A percentile compares a stretch with the other conserved stretches of the same genome.
Conservation (phyloP, 2,113 vertebrate genomes). For the Myanophis thanlyinensis region DNA sequence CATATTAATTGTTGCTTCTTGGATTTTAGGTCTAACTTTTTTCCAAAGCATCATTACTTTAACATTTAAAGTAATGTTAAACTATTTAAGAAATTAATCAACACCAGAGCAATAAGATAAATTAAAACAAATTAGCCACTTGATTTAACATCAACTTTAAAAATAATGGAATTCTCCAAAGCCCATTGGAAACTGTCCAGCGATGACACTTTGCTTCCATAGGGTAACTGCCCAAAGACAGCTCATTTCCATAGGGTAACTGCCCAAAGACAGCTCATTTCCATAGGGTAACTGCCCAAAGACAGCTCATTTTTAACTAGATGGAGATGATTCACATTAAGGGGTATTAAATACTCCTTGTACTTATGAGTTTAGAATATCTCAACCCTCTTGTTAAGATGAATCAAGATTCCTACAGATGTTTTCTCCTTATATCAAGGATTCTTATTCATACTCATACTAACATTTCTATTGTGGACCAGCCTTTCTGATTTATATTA, state of each 20-base stretch:
- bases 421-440: not conserved
- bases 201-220: not conserved
- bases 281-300: not conserved
- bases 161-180: not conserved
- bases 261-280: too few relatives aligned
- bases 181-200: not conserved
- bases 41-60: not conserved
- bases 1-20: not conserved
- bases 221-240: too few relatives aligned
- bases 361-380: not conserved
- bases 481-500: not conserved
- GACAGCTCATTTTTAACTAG: not conserved
- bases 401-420: not conserved
- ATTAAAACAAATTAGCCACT: not conserved
- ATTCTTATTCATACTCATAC: not conserved
- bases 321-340: not conserved
- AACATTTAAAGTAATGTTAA: not conserved
- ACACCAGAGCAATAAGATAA: not conserved
- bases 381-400: not conserved
- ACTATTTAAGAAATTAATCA: not conserved
- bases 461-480: not conserved
- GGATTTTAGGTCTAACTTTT: not conserved
- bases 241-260: too few relatives aligned
- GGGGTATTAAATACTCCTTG: not conserved
- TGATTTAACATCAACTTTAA: not conserved